phyloP scores from a whole-genome alignment of 1,140 invertebrate species.

The Ctenoplectra terminalis region DNA sequence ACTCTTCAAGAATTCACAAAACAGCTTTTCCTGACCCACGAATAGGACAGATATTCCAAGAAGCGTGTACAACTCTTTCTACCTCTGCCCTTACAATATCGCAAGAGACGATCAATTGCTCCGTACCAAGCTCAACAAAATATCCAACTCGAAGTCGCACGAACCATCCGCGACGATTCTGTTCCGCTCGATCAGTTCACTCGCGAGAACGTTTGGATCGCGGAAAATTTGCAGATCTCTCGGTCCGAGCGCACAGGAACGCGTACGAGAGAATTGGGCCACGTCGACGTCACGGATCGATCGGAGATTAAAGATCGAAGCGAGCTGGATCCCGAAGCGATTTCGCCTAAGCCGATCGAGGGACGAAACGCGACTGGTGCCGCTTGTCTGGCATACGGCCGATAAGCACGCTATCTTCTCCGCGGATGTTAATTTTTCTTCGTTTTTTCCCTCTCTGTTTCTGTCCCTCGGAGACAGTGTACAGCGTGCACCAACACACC shows the following conservation, averaged over 20 bases:
- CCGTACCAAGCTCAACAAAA: too few species aligned
- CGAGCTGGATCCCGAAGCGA: not conserved
- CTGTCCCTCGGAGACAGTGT: not conserved
- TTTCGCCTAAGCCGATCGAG: slow-evolving; percentile 29
- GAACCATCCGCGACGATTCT: not conserved
- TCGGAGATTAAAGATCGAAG: not conserved
- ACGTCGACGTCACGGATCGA: too few species aligned
- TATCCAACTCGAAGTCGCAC: too few species aligned
- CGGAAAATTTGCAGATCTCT: not conserved
- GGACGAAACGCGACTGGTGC: slow-evolving; percentile 57
- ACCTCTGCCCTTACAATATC: not conserved
- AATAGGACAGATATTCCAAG: slow-evolving; percentile 4
- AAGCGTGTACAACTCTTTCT: not conserved
- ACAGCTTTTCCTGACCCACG: slow-evolving; percentile 1
- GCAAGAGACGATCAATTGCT: too few species aligned
- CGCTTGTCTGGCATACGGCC: slow-evolving; percentile 30
- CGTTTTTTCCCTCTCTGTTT: not conserved
- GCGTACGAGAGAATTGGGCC: not conserved
- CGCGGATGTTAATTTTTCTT: slow-evolving; percentile 68
- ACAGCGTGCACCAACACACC: slow-evolving; percentile 6
- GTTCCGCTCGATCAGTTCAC: not conserved
- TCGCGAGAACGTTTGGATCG: not conserved
- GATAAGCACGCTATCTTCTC: slow-evolving; percentile 67
- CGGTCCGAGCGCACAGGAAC: too few species aligned
- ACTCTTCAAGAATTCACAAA: not conserved